A percentile compares a stretch with the other conserved stretches of the same genome.
phyloP scores from a whole-genome alignment of 2,113 vertebrate genomes.

The Brachyistius frenatus region DNA sequence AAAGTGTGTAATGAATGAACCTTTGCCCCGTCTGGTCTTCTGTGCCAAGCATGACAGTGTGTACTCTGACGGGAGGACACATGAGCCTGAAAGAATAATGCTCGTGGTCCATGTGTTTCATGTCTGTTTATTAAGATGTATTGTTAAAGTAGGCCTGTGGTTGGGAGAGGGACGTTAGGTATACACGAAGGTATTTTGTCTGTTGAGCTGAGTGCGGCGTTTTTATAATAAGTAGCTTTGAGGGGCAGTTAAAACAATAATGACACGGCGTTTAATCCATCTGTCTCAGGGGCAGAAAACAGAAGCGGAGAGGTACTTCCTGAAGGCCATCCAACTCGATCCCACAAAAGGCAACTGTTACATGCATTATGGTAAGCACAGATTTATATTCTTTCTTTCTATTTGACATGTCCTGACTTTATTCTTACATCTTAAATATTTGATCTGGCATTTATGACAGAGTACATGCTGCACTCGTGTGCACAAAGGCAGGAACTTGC shows the following conservation, averaged over 20 bases:
- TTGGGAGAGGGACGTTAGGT: constrained; percentile 56
- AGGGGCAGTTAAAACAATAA: constrained; percentile 60
- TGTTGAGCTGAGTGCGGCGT: constrained; percentile 42
- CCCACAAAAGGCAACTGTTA: constrained; percentile 98
- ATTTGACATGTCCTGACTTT: constrained; percentile 24
- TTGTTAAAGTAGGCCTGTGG: constrained; percentile 63
- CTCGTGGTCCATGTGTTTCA: constrained; percentile 42
- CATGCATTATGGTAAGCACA: constrained; percentile 97
- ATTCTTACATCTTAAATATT: constrained; percentile 21
- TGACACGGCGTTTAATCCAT: constrained; percentile 64
- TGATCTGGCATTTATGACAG: constrained; percentile 14
- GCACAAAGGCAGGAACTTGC: constrained; percentile 46
- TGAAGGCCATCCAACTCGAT: constrained; percentile 97
- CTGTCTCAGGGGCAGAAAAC: constrained; percentile 91
- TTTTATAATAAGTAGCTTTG: constrained; percentile 58
- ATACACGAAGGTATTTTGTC: constrained; percentile 55
- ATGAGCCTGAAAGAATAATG: constrained; percentile 58
- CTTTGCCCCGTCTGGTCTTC: constrained; percentile 10
- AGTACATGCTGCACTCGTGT: neutral
- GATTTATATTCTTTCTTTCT: constrained; percentile 14
- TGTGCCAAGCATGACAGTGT: constrained; percentile 52
- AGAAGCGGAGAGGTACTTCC: constrained; percentile 95
- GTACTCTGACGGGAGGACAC: constrained; percentile 60
- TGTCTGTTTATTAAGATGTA: constrained; percentile 73
- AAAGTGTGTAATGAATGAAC: constrained; percentile 67